phyloP scores from a whole-genome alignment of 2,888 invertebrate species.

The Diplolepis rosae region DNA sequence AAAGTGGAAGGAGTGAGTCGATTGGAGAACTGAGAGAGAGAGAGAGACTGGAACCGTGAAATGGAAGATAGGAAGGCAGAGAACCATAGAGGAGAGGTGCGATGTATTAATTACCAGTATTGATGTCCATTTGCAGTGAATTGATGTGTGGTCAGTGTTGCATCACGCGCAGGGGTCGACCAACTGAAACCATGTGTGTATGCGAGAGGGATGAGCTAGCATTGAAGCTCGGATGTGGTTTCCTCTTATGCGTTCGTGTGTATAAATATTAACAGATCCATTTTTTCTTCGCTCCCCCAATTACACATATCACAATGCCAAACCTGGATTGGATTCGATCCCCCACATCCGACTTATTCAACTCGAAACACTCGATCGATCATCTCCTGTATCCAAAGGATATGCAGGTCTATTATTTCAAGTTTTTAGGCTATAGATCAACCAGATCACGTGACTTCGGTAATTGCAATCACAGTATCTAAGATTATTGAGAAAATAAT shows the following conservation, averaged over 20 bases:
- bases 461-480: too few relatives aligned
- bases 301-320: conserved; percentile 21
- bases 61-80: conserved; percentile 36
- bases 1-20: conserved; percentile 41
- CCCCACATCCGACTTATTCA: neutral
- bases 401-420: conserved; percentile 20
- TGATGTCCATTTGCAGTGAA: conserved; percentile 75
- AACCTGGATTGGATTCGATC: conserved; percentile 11
- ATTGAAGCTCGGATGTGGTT: conserved; percentile 54
- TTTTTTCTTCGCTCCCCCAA: conserved; percentile 42
- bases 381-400: neutral
- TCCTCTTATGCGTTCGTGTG: conserved; percentile 28
- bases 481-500: too few relatives aligned
- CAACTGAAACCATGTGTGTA: conserved; percentile 64
- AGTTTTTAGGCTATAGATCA: too few relatives aligned
- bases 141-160: conserved; percentile 74
- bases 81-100: conserved; percentile 66
- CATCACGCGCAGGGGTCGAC: conserved; percentile 72
- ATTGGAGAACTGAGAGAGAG: conserved; percentile 38
- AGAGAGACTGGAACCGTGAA: conserved; percentile 37
- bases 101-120: conserved; percentile 75
- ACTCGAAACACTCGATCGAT: neutral
- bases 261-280: conserved; percentile 27
- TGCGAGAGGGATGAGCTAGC: conserved; percentile 65
- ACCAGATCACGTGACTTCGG: too few relatives aligned